These are phyloP conservation scores for Dryobotodes eremita DNA, from an alignment of 2,888 invertebrate genomes.

Conservation along the genomic window DNA sequence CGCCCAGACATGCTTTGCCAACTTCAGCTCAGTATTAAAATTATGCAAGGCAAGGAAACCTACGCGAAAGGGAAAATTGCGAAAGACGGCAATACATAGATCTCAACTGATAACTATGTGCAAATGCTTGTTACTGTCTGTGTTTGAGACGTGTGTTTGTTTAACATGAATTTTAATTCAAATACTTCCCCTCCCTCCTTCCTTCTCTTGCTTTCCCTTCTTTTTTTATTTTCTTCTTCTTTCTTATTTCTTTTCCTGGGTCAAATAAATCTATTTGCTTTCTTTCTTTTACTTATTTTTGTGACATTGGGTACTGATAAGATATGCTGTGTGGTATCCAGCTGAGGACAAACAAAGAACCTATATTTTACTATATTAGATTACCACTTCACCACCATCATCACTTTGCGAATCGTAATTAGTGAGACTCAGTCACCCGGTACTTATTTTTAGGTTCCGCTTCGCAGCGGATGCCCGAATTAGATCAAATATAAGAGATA, in stretches of 20 bases:
- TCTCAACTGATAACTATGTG: constrained; percentile 48
- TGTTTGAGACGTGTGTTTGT: constrained; percentile 24
- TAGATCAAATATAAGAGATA: not conserved
- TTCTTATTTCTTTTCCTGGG: too few relatives aligned
- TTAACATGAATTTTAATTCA: constrained; percentile 22
- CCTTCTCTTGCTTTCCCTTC: too few relatives aligned
- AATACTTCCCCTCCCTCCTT: not conserved
- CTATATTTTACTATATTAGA: not conserved
- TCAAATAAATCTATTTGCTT: too few relatives aligned
- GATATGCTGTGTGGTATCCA: not conserved
- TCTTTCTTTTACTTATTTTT: not conserved
- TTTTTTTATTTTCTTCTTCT: too few relatives aligned
- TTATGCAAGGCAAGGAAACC: constrained; percentile 53
- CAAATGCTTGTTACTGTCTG: constrained; percentile 19
- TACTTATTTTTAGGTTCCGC: too few relatives aligned
- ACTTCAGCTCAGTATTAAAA: constrained; percentile 42
- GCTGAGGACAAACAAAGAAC: not conserved
- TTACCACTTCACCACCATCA: not conserved
- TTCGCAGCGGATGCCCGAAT: not conserved
- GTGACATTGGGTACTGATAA: constrained; percentile 1
- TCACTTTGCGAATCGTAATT: not conserved
- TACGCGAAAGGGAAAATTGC: constrained; percentile 56
- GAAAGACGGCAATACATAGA: constrained; percentile 44
- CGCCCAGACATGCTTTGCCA: constrained; percentile 44
- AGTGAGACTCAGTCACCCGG: not conserved